Evolutionary conservation across 92 coral and sea anemone genomes (phyloP).

Genomic region (Epizoanthus fatuus): DNA sequence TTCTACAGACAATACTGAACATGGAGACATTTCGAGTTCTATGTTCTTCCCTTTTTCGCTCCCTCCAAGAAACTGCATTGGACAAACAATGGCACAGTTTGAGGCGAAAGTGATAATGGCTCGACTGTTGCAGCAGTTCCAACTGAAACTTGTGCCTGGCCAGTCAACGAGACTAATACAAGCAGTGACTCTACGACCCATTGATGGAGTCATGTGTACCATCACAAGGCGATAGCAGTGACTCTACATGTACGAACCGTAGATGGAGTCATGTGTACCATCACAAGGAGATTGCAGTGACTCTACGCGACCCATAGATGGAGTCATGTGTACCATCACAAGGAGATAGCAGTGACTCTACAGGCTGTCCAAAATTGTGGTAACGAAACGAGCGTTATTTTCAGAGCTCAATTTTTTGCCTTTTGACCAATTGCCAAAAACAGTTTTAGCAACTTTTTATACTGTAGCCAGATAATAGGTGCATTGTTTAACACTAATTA

Average conservation of each 20-base stretch:
- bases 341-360: conserved; percentile 6
- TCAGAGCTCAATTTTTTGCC: too few relatives aligned
- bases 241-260: too few relatives aligned
- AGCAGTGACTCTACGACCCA: neutral
- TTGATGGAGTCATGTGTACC: too few relatives aligned
- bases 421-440: too few relatives aligned
- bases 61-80: conserved; percentile 92
- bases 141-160: conserved; percentile 81
- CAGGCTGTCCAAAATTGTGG: too few relatives aligned
- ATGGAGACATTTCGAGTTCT: conserved; percentile 47
- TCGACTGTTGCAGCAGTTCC: conserved; percentile 82
- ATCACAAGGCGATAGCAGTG: too few relatives aligned
- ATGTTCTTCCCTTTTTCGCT: conserved; percentile 82
- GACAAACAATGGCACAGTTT: conserved; percentile 93
- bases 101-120: conserved; percentile 93
- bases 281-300: conserved; percentile 38
- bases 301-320: conserved; percentile 40
- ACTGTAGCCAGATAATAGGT: too few relatives aligned
- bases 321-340: conserved; percentile 79
- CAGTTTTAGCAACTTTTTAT: too few relatives aligned
- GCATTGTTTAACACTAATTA: too few relatives aligned
- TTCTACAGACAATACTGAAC: conserved; percentile 45
- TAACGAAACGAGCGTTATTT: too few relatives aligned
- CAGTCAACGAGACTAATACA: conserved; percentile 66
- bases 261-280: conserved; percentile 78